phyloP scores from a whole-genome alignment of 2,888 invertebrate genomes.

The Opisthograptis luteolata region DNA sequence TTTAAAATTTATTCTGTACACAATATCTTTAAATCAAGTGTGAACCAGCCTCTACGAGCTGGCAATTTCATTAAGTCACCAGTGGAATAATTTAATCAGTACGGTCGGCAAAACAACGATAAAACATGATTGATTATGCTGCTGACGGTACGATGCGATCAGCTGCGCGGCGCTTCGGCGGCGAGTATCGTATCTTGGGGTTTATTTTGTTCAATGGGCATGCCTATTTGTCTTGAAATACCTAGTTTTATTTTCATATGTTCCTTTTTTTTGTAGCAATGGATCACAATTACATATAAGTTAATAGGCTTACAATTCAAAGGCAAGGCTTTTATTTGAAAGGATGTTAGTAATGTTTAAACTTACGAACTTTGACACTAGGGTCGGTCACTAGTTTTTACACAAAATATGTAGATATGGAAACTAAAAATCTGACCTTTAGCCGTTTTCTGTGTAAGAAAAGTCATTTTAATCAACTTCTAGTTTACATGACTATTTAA shows the following conservation, averaged over 20 bases:
- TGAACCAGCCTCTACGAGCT: slow-evolving; percentile 33
- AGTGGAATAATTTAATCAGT: slow-evolving; percentile 80
- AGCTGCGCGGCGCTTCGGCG: slow-evolving; percentile 25
- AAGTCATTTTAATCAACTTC: too few species aligned
- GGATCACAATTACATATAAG: too few species aligned
- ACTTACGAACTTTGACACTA: too few species aligned
- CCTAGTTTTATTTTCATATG: too few species aligned
- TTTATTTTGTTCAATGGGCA: slow-evolving; percentile 5
- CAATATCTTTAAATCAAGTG: not conserved
- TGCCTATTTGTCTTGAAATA: not conserved
- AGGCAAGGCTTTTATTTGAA: too few species aligned
- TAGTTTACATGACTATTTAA: too few species aligned
- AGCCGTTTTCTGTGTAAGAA: not conserved
- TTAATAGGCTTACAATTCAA: too few species aligned
- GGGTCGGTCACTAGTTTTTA: too few species aligned
- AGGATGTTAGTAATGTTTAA: too few species aligned
- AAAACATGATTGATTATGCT: slow-evolving; percentile 78
- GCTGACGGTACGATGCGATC: slow-evolving; percentile 58
- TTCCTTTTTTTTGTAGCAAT: too few species aligned
- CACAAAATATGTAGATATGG: not conserved
- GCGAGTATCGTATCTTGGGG: not conserved
- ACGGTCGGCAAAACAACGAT: slow-evolving; percentile 76
- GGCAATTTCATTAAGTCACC: slow-evolving; percentile 77
- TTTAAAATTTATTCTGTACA: not conserved
- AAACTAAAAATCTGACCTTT: not conserved